Base-by-base conservation (phyloP, 37 sponge, comb jelly and placozoan genomes). In the Beroe ovata region DNA sequence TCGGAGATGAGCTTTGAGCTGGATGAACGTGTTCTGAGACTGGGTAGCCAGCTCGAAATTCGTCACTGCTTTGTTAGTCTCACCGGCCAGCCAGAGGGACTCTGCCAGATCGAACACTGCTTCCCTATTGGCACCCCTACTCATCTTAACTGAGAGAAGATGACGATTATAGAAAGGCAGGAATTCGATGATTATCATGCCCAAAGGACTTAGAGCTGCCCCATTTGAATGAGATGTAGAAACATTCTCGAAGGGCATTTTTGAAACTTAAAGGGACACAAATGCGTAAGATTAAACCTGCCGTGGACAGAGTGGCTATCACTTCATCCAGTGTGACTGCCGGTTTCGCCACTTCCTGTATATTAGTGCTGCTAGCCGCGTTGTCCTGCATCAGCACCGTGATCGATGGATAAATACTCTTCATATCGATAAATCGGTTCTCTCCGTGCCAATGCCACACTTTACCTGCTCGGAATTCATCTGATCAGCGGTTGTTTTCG, bases 31-130 rank as follows among this genome's bases (percentile, higher is more conserved):
- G 28, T 77, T 77, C 54, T 77, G 36, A 25, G 84, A 77, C 84
- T 40, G 41, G 41, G 84, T 77, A 25, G 84, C 84, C 33, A 77
- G 47, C 28, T 77, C 84, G 28, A 77, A 77, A 54, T 77, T 77
- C 1, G 84, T 77, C 1, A 77, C 84, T 40, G 84, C 84, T 77
- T 23, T 11, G n/a, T 21, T 77, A 21, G 16, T 77, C 84, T 77
- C 84, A 0, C 84, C 84, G 1, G 84, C 35, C 26, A 77, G 2
- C 84, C 84, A 77, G 54, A 77, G 84, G 16, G 54, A 25, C 25
- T 77, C 84, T 20, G 84, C 84, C 25, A 77, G 28, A 26, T 77
- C 84, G 28, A 77, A 77, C 4, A 77, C 84, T 77, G 84, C 84
- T 77, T 77, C 84, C 33, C 84, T 77, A 54, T 77, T 77, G 3